Conservation (phyloP, 2,797 vertebrate species). For the Micromesistius poutassou region DNA sequence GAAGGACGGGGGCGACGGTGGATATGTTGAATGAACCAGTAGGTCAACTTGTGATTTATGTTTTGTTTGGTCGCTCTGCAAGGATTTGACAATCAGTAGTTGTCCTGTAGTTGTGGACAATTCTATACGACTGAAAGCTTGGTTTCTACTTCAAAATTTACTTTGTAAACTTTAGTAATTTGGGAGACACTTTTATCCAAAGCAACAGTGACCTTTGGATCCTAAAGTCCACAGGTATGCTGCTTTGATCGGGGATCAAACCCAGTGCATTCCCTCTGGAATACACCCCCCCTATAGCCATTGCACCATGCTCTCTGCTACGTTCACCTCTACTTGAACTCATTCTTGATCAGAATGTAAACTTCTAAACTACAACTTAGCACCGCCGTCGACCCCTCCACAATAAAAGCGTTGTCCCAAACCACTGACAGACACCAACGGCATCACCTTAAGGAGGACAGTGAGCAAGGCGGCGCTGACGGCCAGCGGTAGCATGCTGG, state of each 20-base stretch:
- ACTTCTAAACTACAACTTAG: neutral
- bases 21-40: neutral
- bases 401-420: constrained; percentile 41
- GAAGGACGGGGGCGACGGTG: neutral
- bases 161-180: neutral
- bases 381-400: constrained; percentile 25
- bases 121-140: neutral
- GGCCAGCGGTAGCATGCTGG: constrained; percentile 80
- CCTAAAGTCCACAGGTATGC: neutral
- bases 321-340: neutral
- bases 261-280: too few relatives aligned
- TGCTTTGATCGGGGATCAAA: neutral
- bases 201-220: neutral
- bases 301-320: neutral
- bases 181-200: neutral
- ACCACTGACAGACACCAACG: neutral
- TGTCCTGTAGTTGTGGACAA: neutral
- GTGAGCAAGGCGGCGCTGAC: constrained; percentile 81
- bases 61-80: neutral
- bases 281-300: too few relatives aligned
- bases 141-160: neutral
- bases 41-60: neutral
- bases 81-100: neutral
- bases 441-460: constrained; percentile 89
- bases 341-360: neutral